A percentile compares a stretch with the other conserved stretches of the same genome.
Evolutionary conservation across 2,797 vertebrate genomes (phyloP).

Genomic region (Neopelma chrysocephalum): DNA sequence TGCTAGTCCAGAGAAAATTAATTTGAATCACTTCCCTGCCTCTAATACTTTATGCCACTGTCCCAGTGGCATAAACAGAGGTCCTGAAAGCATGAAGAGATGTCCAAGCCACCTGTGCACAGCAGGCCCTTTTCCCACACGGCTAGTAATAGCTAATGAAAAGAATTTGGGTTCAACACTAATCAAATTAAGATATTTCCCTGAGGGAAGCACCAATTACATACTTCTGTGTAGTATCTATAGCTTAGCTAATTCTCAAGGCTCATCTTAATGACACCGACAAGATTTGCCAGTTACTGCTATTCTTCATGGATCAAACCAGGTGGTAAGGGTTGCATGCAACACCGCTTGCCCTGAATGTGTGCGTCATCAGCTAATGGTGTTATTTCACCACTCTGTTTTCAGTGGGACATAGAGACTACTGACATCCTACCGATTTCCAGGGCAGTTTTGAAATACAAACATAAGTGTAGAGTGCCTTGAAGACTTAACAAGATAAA

Average conservation of each 20-base stretch:
- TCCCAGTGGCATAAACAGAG: neutral
- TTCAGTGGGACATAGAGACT: neutral
- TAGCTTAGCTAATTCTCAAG: neutral
- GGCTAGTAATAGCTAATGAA: conserved; percentile 11
- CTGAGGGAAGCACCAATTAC: neutral
- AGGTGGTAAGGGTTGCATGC: neutral
- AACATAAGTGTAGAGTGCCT: neutral
- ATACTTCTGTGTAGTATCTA: neutral
- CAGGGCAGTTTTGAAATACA: neutral
- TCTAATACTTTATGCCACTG: neutral
- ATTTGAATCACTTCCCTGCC: neutral
- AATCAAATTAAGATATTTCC: conserved; percentile 1
- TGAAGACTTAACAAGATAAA: neutral
- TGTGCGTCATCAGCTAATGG: neutral
- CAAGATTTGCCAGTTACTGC: neutral
- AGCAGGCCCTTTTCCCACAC: neutral
- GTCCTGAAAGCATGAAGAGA: neutral
- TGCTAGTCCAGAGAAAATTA: neutral
- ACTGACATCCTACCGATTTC: neutral
- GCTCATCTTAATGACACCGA: neutral
- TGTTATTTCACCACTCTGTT: neutral
- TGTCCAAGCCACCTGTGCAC: neutral
- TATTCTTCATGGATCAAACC: neutral
- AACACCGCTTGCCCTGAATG: neutral
- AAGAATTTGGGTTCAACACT: neutral